Evolutionary conservation across 2,888 invertebrate genomes (phyloP), one percentile per base, ranked within the genome.

Genomic region (Ashinkailepas kermadecensis): DNA sequence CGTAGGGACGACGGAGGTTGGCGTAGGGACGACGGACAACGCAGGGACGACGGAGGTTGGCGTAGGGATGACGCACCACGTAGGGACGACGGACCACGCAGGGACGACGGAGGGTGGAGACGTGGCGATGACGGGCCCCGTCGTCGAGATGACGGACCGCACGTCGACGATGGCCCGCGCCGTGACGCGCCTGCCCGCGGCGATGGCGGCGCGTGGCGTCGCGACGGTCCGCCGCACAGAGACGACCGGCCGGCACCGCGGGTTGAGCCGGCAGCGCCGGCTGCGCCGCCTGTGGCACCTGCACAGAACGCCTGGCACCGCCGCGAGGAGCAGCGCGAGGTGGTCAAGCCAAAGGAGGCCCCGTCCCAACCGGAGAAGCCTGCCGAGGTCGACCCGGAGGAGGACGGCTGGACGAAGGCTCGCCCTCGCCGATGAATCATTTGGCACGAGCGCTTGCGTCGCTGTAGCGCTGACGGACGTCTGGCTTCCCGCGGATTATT

Each of bases 161-260:
- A 39, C 81, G 39, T 39, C n/a, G 12, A 57, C 59, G 74, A 74
- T 54, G 12, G 62, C 39, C n/a, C 59, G 15, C 81, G 81, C 70
- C 10, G 81, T 21, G 59, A 81, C n/a, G 23, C 18, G 18, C 81
- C 62, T 12, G 57, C 57, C 67, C 39, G 81, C 88, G 87, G 82
- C 88, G 87, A 80, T 87, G 88, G 82, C 87, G 87, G 70, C 87
- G 87, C 10, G 88, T 89, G 64, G 90, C 90, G 7, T 90, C 90
- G 83, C 86, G 85, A 67, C 87, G 87, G 80, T 87, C 81, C 80
- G 54, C 82, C 84, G 21, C 82, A 83, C 81, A 80, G 84, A 54
- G 84, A 83, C 25, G 82, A 81, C 59, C 15, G 83, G 18, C 82
- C 81, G 81, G 58, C 62, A 79, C 58, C 70, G 81, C 59, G 15